phyloP scores from a whole-genome alignment of 2,797 vertebrate species.

The Melanotaenia maccullochi region DNA sequence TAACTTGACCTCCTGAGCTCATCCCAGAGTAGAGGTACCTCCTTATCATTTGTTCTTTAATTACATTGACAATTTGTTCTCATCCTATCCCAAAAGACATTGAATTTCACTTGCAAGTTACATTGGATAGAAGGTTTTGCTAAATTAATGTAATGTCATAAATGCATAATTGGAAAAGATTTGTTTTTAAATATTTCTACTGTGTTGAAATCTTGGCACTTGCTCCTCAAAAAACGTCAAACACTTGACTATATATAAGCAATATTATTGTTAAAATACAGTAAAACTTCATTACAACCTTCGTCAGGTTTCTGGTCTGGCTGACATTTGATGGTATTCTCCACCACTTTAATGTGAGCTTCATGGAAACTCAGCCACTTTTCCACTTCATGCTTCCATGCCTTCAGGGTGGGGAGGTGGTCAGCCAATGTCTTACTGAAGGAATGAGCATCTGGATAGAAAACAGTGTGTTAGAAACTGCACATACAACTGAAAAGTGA shows the following conservation, averaged over 20 bases:
- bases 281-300: constrained; percentile 16
- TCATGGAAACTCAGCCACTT: constrained; percentile 17
- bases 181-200: not conserved
- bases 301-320: rapidly evolving
- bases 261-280: not conserved
- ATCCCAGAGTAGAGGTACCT: no score
- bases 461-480: not conserved
- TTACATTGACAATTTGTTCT: no score
- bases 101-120: no score
- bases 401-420: constrained; percentile 39
- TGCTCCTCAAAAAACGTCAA: no score
- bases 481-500: no score
- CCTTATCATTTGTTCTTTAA: no score
- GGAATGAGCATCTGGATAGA: constrained; percentile 28
- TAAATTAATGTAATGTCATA: not conserved
- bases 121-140: not conserved
- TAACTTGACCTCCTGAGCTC: no score
- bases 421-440: constrained; percentile 11
- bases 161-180: not conserved
- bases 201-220: not conserved
- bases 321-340: not conserved
- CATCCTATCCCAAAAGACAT: no score
- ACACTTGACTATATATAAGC: not conserved
- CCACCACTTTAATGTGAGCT: constrained; percentile 33
- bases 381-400: constrained; percentile 20